phyloP scores from a whole-genome alignment of 1,140 invertebrate species.

The Doryteuthis pealeii region DNA sequence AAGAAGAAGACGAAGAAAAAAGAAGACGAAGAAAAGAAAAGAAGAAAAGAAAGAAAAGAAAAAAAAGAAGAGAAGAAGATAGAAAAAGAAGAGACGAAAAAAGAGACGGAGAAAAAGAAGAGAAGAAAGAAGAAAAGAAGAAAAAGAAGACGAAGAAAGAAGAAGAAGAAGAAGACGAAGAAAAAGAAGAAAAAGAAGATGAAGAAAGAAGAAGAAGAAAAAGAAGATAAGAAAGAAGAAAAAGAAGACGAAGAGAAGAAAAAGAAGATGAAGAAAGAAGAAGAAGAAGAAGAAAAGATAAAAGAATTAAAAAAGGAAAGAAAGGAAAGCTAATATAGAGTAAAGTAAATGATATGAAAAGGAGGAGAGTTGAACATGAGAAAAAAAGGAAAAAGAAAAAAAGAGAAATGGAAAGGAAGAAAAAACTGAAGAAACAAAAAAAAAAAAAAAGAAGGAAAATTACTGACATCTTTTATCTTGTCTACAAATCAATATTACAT shows the following conservation, averaged over 20 bases:
- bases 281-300: background rate
- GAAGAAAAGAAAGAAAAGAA: background rate
- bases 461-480: no score
- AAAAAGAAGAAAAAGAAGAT: background rate
- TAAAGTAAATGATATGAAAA: background rate
- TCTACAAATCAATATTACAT: no score
- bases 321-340: no score
- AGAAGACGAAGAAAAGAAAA: background rate
- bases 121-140: background rate
- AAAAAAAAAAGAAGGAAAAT: no score
- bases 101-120: background rate
- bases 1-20: background rate
- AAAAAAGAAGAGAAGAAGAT: background rate
- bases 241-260: background rate
- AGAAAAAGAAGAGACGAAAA: background rate
- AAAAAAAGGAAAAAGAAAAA: background rate
- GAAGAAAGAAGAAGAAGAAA: background rate
- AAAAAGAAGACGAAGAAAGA: background rate
- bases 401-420: background rate
- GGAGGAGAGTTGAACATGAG: background rate
- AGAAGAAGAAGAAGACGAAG: background rate
- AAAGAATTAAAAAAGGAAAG: background rate
- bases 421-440: background rate
- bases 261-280: slow-evolving; percentile 5
- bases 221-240: background rate